phyloP scores from a whole-genome alignment of 2,113 vertebrate genomes.

The Stigmatopora argus region DNA sequence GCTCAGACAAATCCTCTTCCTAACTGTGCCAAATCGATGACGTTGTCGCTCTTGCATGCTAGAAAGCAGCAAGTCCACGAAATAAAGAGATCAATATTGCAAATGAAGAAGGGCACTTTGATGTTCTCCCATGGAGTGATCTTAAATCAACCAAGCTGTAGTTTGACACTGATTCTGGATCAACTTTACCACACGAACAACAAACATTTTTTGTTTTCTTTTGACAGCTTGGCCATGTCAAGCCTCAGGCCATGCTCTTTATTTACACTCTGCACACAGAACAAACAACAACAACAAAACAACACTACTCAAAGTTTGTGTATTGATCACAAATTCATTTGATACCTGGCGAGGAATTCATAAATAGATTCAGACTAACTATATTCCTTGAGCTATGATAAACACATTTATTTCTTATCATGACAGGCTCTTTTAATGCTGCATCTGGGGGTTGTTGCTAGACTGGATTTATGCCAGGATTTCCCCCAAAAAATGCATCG shows the following conservation, averaged over 20 bases:
- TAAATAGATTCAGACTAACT: neutral
- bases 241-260: neutral
- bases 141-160: neutral
- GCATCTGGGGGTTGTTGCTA: neutral
- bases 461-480: too few relatives aligned
- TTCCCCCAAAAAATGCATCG: too few relatives aligned
- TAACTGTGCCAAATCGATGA: conserved; percentile 48
- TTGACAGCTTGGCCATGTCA: neutral
- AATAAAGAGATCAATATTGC: conserved; percentile 58
- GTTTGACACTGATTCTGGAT: conserved; percentile 18
- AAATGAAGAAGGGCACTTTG: conserved; percentile 56
- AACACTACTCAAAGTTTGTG: neutral
- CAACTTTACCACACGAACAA: conserved; percentile 18
- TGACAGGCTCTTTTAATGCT: neutral
- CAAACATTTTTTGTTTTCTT: neutral
- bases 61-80: conserved; percentile 46
- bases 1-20: conserved; percentile 29
- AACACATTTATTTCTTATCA: neutral
- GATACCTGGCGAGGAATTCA: neutral
- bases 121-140: conserved; percentile 36
- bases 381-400: neutral
- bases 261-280: neutral
- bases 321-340: neutral
- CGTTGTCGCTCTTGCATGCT: conserved; percentile 41
- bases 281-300: neutral